phyloP scores from a whole-genome alignment of 2,888 invertebrate genomes.

The Bombylius discolor region DNA sequence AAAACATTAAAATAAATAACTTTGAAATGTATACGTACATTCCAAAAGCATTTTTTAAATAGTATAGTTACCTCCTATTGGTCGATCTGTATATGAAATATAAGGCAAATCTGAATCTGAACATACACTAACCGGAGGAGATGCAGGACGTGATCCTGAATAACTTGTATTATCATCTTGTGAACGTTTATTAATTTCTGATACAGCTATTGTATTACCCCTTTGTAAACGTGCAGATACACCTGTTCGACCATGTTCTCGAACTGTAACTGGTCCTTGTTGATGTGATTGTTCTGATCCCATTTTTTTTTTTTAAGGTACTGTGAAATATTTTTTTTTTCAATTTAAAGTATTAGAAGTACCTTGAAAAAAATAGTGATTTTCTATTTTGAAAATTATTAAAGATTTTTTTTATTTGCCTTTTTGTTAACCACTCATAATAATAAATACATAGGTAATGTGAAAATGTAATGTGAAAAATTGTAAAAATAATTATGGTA shows the following conservation, averaged over 20 bases:
- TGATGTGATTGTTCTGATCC: slow-evolving; percentile 52
- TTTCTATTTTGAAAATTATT: neutral
- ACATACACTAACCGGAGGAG: slow-evolving; percentile 79
- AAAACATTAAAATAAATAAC: no score
- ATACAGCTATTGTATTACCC: slow-evolving; percentile 40
- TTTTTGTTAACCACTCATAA: no score
- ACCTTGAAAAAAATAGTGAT: neutral
- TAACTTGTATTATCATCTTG: slow-evolving; percentile 25
- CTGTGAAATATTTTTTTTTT: neutral
- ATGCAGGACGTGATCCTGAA: slow-evolving; percentile 45
- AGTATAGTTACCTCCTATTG: slow-evolving; percentile 56
- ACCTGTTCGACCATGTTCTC: slow-evolving; percentile 5
- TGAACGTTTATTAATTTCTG: slow-evolving; percentile 19
- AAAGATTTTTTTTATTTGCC: neutral
- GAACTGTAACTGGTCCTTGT: slow-evolving; percentile 22
- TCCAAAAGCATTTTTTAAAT: no score
- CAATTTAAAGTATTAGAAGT: neutral
- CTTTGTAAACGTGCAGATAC: slow-evolving; percentile 37
- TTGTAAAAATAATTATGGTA: neutral
- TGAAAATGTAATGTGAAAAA: neutral
- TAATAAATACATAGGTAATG: no score
- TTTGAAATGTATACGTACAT: no score
- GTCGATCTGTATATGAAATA: slow-evolving; percentile 80
- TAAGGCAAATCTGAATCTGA: slow-evolving; percentile 82
- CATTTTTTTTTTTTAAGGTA: slow-evolving; percentile 33